Evolutionary conservation across 2,113 vertebrate genomes (phyloP), one percentile per base, ranked within the genome.

Genomic region (Spermophilus dauricus): DNA sequence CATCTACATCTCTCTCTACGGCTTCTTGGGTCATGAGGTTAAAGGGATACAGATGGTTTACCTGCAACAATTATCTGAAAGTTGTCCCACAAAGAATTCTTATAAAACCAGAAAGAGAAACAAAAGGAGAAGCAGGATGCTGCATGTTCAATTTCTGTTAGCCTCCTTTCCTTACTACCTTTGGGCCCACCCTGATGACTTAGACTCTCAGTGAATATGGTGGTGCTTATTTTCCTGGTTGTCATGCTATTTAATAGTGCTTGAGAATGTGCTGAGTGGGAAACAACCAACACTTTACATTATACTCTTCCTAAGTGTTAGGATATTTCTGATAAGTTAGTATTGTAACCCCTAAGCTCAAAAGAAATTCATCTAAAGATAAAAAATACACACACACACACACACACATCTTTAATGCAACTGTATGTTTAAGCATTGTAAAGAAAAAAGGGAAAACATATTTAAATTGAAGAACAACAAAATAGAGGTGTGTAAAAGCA

Each of bases 31-130:
- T 96, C 84, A 86, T 37, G 30, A 42, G 75, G 85, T 95, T 86
- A 96, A 96, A 85, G 12, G 80, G n/a, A 75, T 88, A 28, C 81
- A 96, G 84, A 93, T 89, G 86, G 84, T 80, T 95, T 81, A 84
- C 75, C 53, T 78, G 17, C 56, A 75, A 16, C 45, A 72, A 30
- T 73, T 78, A 75, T 26, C 93, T 91, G 17, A 78, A 86, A 58
- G 75, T 51, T 95, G 48, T 39, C 75, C 85, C 76, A 73, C 67
- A 91, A 94, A 96, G 24, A 96, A 96, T 95, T 37, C 81, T 77
- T 30, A 51, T 97, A 85, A 92, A 97, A 70, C 51, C 53, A 84
- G 72, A 80, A 94, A 61, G 67, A 94, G 39, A 32, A 69, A 30
- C 63, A 72, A 77, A 83, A 75, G 45, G 67, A 84, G 56, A 72